Base-by-base conservation (phyloP, 2,888 invertebrate genomes). In the Crossocerus cetratus region DNA sequence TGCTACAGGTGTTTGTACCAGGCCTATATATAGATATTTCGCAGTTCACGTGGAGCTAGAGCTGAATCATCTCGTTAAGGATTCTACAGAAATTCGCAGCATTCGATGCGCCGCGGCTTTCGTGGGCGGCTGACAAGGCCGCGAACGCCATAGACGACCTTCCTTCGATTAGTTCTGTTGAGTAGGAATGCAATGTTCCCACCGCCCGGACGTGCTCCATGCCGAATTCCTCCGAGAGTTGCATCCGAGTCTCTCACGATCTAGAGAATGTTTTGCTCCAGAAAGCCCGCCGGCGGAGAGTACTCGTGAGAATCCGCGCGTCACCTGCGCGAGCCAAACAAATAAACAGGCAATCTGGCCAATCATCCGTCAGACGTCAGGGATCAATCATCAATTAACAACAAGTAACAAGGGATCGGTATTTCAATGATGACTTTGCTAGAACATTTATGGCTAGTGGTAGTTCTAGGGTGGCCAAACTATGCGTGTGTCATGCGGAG, bases 61-160 rank as follows among this genome's bases (percentile, higher is more conserved):
- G 53, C 22, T 74, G 74, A 75, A 69, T 75, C 74, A 75, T 18
- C 65, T 21, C 20, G 63, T 68, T 67, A 68, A 74, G 54, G 61
- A 68, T 72, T 68, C 67, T n/a, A 42, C 20, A 62, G 72, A 67
- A 72, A 61, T 67, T 71, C 71, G 20, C 54, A 54, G 56, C 45
- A 21, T 56, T 18, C 65, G 65, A 69, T 74, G 65, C 54, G 61
- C 58, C 45, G n/a, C 32, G 56, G n/a, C 54, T 65, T 74, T 74
- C 56, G 65, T 62, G 44, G 8, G 32, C 59, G 44, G 62, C 69
- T 63, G 74, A 61, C 56, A 69, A 74, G 66, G 60, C 45, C 69
- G 54, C 8, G 11, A 16, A 49, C 20, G 23, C 21, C 59, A 61
- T 32, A 23, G 45, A 23, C 62, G 70, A 2, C 76, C 76, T 76